Evolutionary conservation across 2,888 invertebrate species (phyloP).

Genomic region (Mantis religiosa): DNA sequence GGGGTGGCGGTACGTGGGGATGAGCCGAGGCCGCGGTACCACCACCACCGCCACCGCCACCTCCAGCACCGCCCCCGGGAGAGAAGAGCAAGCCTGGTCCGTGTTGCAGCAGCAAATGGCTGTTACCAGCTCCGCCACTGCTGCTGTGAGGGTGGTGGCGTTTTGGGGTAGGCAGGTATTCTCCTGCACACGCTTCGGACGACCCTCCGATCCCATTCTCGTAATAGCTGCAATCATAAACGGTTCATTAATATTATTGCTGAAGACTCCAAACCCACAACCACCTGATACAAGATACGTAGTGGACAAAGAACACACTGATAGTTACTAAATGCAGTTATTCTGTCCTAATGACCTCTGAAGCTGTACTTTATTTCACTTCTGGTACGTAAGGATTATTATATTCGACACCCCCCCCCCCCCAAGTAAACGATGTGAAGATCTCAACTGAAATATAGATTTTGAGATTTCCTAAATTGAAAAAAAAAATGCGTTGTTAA

Average conservation of each 20-base stretch:
- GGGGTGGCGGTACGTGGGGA: constrained; percentile 39
- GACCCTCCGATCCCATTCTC: constrained; percentile 37
- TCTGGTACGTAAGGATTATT: no score
- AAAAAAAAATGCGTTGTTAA: no score
- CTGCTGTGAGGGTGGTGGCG: constrained; percentile 25
- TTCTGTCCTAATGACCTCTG: no score
- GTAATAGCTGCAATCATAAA: constrained; percentile 39
- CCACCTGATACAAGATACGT: no score
- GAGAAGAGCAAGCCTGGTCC: constrained; percentile 39
- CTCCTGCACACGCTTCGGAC: constrained; percentile 20
- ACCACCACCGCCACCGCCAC: constrained; percentile 32
- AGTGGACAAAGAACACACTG: no score
- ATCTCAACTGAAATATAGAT: no score
- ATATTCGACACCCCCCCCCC: no score
- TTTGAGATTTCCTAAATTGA: no score
- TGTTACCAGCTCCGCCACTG: background rate
- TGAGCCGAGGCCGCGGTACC: constrained; percentile 36
- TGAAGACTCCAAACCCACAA: no score
- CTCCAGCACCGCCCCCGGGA: constrained; percentile 34
- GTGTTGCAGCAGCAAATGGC: constrained; percentile 28
- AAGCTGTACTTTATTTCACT: no score
- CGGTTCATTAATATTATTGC: background rate
- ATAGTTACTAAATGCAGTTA: no score
- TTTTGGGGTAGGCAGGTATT: constrained; percentile 30
- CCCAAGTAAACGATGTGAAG: no score